Evolutionary conservation across 2,113 vertebrate species (phyloP).

Genomic region (Psettodes erumei): DNA sequence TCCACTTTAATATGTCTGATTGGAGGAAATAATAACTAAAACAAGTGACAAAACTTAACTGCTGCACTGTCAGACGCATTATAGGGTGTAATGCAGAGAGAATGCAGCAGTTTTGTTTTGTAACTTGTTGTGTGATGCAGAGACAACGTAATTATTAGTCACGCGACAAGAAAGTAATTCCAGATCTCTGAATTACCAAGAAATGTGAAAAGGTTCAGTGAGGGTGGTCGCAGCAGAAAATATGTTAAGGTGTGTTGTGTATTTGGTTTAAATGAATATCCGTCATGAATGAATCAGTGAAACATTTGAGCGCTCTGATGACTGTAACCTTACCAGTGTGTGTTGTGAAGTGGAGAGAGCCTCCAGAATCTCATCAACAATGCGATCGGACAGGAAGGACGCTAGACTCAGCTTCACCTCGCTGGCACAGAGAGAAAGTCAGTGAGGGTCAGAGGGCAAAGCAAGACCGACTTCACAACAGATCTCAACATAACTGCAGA

Average conservation of each 20-base stretch:
- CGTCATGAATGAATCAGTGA: neutral
- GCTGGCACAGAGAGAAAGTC: slow-evolving; percentile 68
- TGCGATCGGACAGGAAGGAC: slow-evolving; percentile 97
- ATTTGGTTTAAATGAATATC: neutral
- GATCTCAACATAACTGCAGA: neutral
- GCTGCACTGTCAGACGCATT: neutral
- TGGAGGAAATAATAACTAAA: too few species aligned
- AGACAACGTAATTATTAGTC: neutral
- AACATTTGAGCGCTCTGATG: neutral
- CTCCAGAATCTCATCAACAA: slow-evolving; percentile 96
- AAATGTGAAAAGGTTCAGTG: neutral
- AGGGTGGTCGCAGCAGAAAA: neutral
- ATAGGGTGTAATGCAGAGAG: neutral
- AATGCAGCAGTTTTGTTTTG: too few species aligned
- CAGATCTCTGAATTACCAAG: neutral
- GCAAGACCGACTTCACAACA: neutral
- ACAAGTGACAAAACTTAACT: neutral
- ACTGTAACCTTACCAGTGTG: slow-evolving; percentile 86
- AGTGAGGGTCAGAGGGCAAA: neutral
- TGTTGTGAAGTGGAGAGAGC: slow-evolving; percentile 91
- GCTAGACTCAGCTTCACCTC: slow-evolving; percentile 96
- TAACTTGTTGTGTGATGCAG: too few species aligned
- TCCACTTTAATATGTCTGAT: too few species aligned
- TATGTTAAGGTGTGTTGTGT: too few species aligned
- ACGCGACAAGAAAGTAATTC: neutral